phyloP scores from a whole-genome alignment of 92 coral and sea anemone genomes.

The Epizoanthus stellaris region DNA sequence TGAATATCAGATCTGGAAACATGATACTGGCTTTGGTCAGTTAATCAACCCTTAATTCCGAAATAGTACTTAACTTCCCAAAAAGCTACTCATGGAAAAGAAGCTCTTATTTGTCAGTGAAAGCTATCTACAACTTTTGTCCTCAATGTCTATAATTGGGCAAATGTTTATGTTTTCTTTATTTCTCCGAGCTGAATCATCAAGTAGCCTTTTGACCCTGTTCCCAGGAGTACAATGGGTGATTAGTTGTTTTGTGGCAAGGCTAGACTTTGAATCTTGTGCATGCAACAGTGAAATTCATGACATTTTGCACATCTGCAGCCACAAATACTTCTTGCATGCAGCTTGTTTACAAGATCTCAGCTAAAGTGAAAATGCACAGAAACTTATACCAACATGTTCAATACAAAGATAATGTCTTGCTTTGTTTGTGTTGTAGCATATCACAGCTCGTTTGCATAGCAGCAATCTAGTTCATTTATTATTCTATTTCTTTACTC shows the following conservation, averaged over 20 bases:
- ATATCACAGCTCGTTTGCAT: slow-evolving; percentile 1
- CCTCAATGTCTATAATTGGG: slow-evolving; percentile 5
- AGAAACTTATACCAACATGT: no score
- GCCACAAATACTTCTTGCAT: neutral
- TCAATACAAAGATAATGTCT: neutral
- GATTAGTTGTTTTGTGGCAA: neutral
- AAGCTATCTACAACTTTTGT: neutral
- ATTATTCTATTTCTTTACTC: no score
- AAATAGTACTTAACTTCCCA: slow-evolving; percentile 8
- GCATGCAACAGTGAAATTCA: slow-evolving; percentile 28
- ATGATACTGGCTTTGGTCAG: slow-evolving; percentile 4
- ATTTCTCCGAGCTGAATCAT: neutral
- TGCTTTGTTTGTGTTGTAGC: neutral
- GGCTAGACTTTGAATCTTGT: neutral
- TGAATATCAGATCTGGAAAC: neutral
- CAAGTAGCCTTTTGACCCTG: slow-evolving; percentile 6
- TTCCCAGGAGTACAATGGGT: slow-evolving; percentile 20
- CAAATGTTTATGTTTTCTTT: slow-evolving; percentile 1
- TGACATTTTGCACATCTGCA: slow-evolving; percentile 28
- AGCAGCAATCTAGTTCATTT: no score
- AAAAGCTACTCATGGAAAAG: neutral
- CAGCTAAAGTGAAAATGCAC: no score
- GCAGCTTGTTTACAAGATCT: neutral
- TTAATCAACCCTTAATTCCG: neutral
- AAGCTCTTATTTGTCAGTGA: neutral